phyloP scores from a whole-genome alignment of 2,113 vertebrate genomes.

The Camelus dromedarius region DNA sequence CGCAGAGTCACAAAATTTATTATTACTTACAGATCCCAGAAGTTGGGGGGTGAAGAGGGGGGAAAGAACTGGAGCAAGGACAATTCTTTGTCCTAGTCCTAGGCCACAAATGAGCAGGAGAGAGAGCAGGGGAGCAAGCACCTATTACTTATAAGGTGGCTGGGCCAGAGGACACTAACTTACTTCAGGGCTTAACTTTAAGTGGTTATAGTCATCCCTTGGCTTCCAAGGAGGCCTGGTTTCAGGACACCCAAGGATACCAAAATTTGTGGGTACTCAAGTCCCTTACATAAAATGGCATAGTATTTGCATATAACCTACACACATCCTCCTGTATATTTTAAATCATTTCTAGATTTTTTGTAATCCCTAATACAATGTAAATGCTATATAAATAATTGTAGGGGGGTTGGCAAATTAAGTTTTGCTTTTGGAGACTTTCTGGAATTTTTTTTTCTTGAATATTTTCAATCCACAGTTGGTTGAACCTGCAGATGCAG shows the following conservation, averaged over 20 bases:
- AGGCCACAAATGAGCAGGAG: neutral
- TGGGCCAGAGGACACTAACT: neutral
- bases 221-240: neutral
- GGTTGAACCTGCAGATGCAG: neutral
- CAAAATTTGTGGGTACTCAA: neutral
- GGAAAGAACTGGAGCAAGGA: neutral
- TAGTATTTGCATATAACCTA: neutral
- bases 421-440: neutral
- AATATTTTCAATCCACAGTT: neutral
- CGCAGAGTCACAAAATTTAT: neutral
- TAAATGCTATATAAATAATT: neutral
- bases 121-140: neutral
- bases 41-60: neutral
- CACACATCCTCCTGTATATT: neutral
- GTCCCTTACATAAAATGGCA: neutral
- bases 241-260: neutral
- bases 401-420: neutral
- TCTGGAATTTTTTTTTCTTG: neutral
- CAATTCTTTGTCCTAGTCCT: neutral
- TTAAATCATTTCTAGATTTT: neutral
- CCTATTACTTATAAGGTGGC: neutral
- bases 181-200: neutral
- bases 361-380: neutral
- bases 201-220: neutral
- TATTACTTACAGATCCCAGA: neutral